Evolutionary conservation across 1,140 invertebrate genomes (phyloP).

Genomic region (Drosophila jambulina): DNA sequence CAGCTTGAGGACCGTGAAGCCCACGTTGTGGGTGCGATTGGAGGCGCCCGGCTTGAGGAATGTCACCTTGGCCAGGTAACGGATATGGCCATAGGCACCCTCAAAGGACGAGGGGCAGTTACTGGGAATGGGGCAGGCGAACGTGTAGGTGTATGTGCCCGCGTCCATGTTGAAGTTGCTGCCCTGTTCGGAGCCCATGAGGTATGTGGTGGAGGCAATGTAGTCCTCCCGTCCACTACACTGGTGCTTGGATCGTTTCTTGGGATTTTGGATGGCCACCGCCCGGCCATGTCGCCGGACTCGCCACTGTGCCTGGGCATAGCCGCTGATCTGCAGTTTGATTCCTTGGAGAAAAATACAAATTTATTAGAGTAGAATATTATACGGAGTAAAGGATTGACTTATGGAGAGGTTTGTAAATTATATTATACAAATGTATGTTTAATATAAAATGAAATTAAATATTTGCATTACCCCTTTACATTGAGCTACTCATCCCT

Average conservation of each 20-base stretch:
- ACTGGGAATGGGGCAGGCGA: slow-evolving; percentile 87
- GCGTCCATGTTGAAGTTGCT: slow-evolving; percentile 85
- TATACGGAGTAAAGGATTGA: not conserved
- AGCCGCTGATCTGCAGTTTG: slow-evolving; percentile 74
- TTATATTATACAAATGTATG: not conserved
- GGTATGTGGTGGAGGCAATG: slow-evolving; percentile 74
- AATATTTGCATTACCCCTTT: not conserved
- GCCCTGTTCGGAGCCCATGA: slow-evolving; percentile 73
- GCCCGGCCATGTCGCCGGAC: slow-evolving; percentile 40
- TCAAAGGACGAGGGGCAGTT: slow-evolving; percentile 85
- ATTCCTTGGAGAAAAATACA: slow-evolving; percentile 47
- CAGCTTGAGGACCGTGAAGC: slow-evolving; percentile 77
- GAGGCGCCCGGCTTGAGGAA: slow-evolving; percentile 69
- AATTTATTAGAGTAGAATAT: not conserved
- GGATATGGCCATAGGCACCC: slow-evolving; percentile 80
- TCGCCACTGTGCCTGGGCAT: slow-evolving; percentile 73
- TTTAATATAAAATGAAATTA: not conserved
- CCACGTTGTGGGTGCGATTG: slow-evolving; percentile 78
- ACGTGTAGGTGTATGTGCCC: slow-evolving; percentile 87
- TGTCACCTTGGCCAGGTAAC: slow-evolving; percentile 78
- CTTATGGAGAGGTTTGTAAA: not conserved
- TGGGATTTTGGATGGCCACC: slow-evolving; percentile 52
- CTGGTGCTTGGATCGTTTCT: slow-evolving; percentile 37
- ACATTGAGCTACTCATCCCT: not conserved
- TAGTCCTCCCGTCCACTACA: slow-evolving; percentile 78